A percentile compares a stretch with the other conserved stretches of the same genome.
phyloP scores from a whole-genome alignment of 2,888 invertebrate genomes.

The Chrysodeixis includens region DNA sequence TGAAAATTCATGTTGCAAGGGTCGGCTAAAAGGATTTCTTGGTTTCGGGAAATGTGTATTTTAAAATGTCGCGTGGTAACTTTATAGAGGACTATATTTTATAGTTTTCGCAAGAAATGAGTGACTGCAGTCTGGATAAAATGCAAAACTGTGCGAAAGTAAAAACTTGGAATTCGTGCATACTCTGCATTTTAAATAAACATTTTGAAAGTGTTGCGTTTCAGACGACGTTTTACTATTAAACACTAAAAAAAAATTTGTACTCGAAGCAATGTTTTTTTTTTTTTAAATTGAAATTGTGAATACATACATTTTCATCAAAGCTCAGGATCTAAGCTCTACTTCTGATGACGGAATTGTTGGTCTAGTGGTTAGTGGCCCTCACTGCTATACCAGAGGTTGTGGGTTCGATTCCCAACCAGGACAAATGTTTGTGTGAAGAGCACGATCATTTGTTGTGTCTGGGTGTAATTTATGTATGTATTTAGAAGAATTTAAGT shows the following conservation, averaged over 20 bases:
- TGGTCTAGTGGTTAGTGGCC: no score
- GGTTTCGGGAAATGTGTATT: conserved; percentile 59
- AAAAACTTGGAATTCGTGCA: conserved; percentile 34
- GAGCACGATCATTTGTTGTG: no score
- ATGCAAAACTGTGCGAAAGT: conserved; percentile 39
- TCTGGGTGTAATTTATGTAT: no score
- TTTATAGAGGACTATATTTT: conserved; percentile 48
- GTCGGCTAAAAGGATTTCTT: conserved; percentile 62
- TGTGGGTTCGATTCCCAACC: no score
- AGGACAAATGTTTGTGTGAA: no score
- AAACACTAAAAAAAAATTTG: not conserved
- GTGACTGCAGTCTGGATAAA: conserved; percentile 46
- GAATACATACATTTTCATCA: no score
- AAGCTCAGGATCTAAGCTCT: no score
- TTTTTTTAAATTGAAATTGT: no score
- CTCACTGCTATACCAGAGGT: no score
- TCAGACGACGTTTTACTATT: not conserved
- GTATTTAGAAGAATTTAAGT: no score
- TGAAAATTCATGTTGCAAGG: conserved; percentile 61
- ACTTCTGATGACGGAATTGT: no score
- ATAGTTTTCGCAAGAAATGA: conserved; percentile 48
- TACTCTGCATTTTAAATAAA: conserved; percentile 29
- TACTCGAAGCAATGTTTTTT: no score
- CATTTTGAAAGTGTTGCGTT: not conserved
- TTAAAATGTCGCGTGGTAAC: conserved; percentile 59